Conservation (phyloP, 1,140 invertebrate species). For the Gryllus bimaculatus region DNA sequence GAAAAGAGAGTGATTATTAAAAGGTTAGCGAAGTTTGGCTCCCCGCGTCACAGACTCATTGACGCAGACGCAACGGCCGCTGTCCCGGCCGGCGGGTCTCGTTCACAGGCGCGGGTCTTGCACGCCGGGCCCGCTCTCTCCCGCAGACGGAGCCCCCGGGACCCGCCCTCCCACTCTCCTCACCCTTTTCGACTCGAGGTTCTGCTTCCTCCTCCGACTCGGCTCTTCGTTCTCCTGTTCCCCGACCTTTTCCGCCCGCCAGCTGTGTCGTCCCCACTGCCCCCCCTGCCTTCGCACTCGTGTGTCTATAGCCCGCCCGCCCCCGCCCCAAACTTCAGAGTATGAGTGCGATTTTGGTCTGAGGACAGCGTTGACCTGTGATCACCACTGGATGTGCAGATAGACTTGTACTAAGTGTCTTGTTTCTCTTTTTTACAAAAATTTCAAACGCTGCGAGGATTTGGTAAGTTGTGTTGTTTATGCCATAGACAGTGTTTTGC, state of each 20-base stretch:
- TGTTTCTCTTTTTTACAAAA: background rate
- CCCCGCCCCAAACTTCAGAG: background rate
- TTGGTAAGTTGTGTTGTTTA: background rate
- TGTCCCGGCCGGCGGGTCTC: too few species aligned
- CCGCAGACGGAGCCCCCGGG: too few species aligned
- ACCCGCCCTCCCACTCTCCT: constrained; percentile 10
- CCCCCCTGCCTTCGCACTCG: background rate
- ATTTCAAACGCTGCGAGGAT: background rate
- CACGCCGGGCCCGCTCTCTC: constrained; percentile 4
- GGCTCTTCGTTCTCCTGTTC: background rate
- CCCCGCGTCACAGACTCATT: too few species aligned
- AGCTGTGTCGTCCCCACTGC: background rate
- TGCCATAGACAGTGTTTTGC: background rate
- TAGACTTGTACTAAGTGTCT: background rate
- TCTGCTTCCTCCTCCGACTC: background rate
- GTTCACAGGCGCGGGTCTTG: background rate
- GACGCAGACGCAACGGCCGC: too few species aligned
- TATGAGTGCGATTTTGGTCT: background rate
- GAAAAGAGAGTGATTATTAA: too few species aligned
- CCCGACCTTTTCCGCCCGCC: background rate
- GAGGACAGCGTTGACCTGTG: too few species aligned
- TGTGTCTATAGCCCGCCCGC: background rate
- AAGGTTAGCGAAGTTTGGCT: too few species aligned
- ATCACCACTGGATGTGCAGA: background rate
- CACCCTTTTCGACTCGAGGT: background rate